These are phyloP conservation scores for Lasioglossum villosulum DNA, from an alignment of 2,888 invertebrate genomes.

Conservation along the genomic window DNA sequence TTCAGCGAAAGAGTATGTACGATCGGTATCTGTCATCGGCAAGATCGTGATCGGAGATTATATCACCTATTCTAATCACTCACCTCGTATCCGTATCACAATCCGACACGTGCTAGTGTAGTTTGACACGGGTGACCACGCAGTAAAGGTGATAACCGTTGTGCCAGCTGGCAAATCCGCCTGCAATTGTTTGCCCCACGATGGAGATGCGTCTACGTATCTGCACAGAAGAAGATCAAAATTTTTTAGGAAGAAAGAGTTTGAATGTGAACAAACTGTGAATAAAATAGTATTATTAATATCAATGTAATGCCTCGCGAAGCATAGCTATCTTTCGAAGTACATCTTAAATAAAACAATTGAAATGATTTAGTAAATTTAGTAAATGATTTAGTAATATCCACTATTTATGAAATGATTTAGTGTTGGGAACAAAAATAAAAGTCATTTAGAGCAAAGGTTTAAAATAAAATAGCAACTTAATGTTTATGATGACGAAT, in stretches of 20 bases:
- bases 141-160: constrained; percentile 87
- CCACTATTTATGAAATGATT: too few species aligned
- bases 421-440: too few species aligned
- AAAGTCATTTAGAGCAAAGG: too few species aligned
- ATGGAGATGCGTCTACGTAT: constrained; percentile 87
- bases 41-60: background rate
- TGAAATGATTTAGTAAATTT: too few species aligned
- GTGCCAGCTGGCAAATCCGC: constrained; percentile 87
- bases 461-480: too few species aligned
- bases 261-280: background rate
- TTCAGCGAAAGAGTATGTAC: background rate
- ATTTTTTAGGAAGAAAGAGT: background rate
- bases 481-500: background rate
- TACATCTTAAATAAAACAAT: too few species aligned
- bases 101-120: constrained; percentile 87
- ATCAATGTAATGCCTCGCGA: too few species aligned
- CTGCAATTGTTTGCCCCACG: constrained; percentile 88
- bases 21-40: background rate
- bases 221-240: constrained; percentile 78
- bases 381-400: too few species aligned
- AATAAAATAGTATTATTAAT: too few species aligned
- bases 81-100: constrained; percentile 87
- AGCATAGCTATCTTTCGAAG: too few species aligned
- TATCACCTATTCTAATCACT: constrained; percentile 49
- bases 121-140: constrained; percentile 86